Evolutionary conservation across 2,888 invertebrate species (phyloP), one percentile per base, ranked within the genome.

Genomic region (Cremastinae sp.): DNA sequence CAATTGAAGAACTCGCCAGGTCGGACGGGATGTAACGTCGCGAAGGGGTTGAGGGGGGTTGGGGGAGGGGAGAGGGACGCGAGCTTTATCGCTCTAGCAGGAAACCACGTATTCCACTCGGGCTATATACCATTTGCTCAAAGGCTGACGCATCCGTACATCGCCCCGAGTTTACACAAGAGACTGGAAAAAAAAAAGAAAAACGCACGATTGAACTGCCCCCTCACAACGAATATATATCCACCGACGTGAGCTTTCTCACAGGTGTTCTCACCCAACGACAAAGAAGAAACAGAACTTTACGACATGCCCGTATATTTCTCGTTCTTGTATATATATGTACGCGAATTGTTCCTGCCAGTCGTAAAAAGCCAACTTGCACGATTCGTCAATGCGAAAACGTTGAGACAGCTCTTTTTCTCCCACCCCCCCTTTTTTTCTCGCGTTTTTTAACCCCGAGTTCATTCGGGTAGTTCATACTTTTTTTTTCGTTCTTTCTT

Each of bases 221-320:
- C 38, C 22, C 47, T 36, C 22, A 4, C 20, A 14, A 22, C 12
- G 18, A 47, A 28, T 28, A 43, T 16, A 28, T 28, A 43, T 16
- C 54, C 49, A 38, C n/a, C 38, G 56, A 58, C 68, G 68, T 68
- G 68, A 47, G 47, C 38, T 69, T 10, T 38, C 58, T 28, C 28
- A 5, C 7, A 43, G 53, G 53, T 38, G 58, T 58, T 69, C n/a
- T 41, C 12, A 36, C 16, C 68, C 7, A 58, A 49, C 45, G 36
- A 38, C 45, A 14, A 54, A 47, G 22, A 36, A 36, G 41, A 38
- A 22, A 58, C 51, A 58, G 36, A 69, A 59, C 58, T 59, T 49
- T 59, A 69, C 49, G 45, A 56, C 58, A 9, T n/a, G 45, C 47
- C 20, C 16, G 20, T 28, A 54, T 51, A n/a, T 34, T 36, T 65